These are phyloP conservation scores for Callocephalon fimbriatum DNA, from an alignment of 2,113 vertebrate species.

Conservation along the genomic window DNA sequence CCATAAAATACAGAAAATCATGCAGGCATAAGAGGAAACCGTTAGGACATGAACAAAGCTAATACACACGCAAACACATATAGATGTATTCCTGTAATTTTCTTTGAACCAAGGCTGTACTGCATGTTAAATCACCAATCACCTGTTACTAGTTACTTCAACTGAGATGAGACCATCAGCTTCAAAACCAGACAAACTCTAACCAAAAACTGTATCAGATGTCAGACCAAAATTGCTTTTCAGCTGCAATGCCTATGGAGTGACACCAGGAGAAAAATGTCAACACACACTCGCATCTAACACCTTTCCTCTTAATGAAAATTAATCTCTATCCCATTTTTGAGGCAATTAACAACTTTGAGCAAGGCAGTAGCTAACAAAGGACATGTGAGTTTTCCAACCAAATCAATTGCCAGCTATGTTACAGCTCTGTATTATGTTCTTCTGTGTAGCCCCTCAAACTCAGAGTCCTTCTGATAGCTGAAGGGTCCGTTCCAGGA, in stretches of 20 bases:
- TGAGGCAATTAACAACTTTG: neutral
- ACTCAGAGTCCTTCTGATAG: neutral
- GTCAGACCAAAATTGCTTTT: neutral
- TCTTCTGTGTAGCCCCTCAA: neutral
- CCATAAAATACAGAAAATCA: neutral
- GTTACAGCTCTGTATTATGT: neutral
- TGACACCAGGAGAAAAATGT: neutral
- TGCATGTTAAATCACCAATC: neutral
- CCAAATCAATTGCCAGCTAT: neutral
- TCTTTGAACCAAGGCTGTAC: neutral
- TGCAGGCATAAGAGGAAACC: neutral
- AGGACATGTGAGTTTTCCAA: neutral
- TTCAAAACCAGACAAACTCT: neutral
- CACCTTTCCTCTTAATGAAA: neutral
- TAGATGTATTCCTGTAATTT: neutral
- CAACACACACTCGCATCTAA: neutral
- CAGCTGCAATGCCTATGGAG: neutral
- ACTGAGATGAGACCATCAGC: neutral
- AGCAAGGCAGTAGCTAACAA: neutral
- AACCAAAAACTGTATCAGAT: neutral
- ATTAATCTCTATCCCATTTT: neutral
- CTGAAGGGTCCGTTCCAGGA: neutral
- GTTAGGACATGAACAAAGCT: neutral
- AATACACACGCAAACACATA: neutral
- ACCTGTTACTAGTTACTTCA: neutral